These are phyloP conservation scores for Echinops telfairi DNA, from an alignment of 2,113 vertebrate genomes.

Conservation along the genomic window DNA sequence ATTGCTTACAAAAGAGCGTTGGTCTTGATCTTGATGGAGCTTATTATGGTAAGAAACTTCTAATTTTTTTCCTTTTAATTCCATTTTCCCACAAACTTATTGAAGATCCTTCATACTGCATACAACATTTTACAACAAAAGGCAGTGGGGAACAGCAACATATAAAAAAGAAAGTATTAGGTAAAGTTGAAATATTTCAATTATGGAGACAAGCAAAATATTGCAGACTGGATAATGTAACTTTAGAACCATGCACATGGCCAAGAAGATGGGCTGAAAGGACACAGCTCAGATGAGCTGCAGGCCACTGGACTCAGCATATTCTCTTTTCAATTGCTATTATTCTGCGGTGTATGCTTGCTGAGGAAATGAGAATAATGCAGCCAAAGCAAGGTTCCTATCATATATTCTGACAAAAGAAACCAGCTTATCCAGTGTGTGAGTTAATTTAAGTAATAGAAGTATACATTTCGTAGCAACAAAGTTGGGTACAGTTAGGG, in stretches of 20 bases:
- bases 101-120: not conserved
- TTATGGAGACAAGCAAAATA: not conserved
- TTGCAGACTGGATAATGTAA: not conserved
- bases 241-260: not conserved
- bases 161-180: no score
- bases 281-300: not conserved
- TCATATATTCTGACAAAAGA: not conserved
- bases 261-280: not conserved
- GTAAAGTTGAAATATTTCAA: not conserved
- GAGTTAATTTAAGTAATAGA: not conserved
- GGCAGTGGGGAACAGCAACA: no score
- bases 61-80: no score
- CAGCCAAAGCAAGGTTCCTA: not conserved
- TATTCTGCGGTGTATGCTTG: not conserved
- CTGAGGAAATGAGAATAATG: not conserved
- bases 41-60: no score
- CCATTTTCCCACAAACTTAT: no score
- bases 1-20: no score
- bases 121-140: not conserved
- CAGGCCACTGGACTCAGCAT: not conserved
- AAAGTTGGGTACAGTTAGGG: not conserved
- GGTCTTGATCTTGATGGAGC: no score
- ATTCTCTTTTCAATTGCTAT: not conserved
- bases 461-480: not conserved
- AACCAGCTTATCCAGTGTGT: not conserved